Percentiles rank a stretch among this genome's conserved stretches.
Conservation (phyloP, 2,113 vertebrate genomes). For the Centrocercus urophasianus region DNA sequence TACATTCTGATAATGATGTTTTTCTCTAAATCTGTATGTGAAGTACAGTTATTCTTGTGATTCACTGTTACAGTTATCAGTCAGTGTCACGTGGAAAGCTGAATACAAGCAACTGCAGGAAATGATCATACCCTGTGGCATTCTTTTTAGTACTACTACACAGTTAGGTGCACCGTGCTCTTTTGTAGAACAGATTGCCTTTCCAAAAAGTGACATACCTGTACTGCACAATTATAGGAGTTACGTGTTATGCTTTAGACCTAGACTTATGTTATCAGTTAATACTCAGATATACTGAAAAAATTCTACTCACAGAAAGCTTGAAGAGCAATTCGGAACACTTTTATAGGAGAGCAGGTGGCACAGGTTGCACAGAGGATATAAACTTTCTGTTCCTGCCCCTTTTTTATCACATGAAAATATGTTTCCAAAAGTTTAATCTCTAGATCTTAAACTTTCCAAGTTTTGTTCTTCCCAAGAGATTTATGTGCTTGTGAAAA, state of each 20-base stretch:
- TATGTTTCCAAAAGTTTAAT: not conserved
- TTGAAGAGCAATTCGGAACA: not conserved
- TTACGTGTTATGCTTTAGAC: not conserved
- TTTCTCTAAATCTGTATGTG: not conserved
- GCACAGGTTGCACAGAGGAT: not conserved
- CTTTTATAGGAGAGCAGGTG: not conserved
- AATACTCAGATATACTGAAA: not conserved
- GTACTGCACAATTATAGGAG: not conserved
- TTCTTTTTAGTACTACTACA: not conserved
- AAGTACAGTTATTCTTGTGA: not conserved
- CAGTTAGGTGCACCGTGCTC: not conserved
- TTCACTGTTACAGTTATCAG: not conserved
- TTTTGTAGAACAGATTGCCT: not conserved
- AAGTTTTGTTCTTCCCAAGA: not conserved
- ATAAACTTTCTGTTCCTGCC: not conserved
- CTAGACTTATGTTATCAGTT: not conserved
- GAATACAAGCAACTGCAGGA: not conserved
- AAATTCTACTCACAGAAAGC: not conserved
- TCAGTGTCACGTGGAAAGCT: not conserved
- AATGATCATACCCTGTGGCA: not conserved
- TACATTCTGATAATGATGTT: not conserved
- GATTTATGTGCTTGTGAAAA: not conserved
- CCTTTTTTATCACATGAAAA: not conserved
- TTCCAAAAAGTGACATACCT: not conserved
- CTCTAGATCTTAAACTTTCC: not conserved